Percentiles rank a stretch among this genome's conserved stretches.
Conservation (phyloP, 2,113 vertebrate species). For the Colossoma macropomum region DNA sequence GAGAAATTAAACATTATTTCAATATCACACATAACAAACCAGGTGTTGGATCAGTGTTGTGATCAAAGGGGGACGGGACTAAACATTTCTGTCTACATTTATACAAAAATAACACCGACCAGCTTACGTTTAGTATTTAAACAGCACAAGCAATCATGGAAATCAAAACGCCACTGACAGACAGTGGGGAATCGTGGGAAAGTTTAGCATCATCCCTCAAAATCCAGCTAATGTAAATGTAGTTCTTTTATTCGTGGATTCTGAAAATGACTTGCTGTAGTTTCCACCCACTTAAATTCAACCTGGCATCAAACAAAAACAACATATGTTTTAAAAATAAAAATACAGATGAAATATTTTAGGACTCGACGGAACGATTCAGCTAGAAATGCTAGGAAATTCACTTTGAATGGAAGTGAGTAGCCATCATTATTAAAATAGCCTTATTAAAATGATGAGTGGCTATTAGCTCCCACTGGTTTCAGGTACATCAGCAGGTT, state of each 20-base stretch:
- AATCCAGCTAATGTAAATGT: not conserved
- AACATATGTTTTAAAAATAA: not conserved
- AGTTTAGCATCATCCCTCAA: not conserved
- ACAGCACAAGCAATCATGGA: slow-evolving; percentile 72
- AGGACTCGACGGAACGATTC: not conserved
- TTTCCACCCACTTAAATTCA: not conserved
- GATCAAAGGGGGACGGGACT: slow-evolving; percentile 14
- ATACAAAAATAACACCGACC: slow-evolving; percentile 81
- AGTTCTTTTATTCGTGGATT: not conserved
- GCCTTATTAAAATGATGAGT: too few species aligned
- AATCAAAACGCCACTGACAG: slow-evolving; percentile 55
- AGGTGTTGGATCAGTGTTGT: not conserved
- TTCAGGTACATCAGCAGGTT: not conserved
- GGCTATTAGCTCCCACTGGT: not conserved
- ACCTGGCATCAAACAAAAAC: too few species aligned
- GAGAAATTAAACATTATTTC: slow-evolving; percentile 44
- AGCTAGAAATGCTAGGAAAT: not conserved
- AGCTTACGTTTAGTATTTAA: slow-evolving; percentile 71
- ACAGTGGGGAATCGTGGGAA: slow-evolving; percentile 23
- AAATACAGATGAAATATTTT: not conserved
- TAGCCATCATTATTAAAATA: too few species aligned
- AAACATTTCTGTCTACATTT: slow-evolving; percentile 49
- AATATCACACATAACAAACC: slow-evolving; percentile 26
- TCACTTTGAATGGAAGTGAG: not conserved
- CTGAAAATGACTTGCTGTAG: not conserved